Percentiles rank a stretch among this genome's conserved stretches.
Evolutionary conservation across 2,113 vertebrate genomes (phyloP).

Genomic region (Triplophysa tibetana): DNA sequence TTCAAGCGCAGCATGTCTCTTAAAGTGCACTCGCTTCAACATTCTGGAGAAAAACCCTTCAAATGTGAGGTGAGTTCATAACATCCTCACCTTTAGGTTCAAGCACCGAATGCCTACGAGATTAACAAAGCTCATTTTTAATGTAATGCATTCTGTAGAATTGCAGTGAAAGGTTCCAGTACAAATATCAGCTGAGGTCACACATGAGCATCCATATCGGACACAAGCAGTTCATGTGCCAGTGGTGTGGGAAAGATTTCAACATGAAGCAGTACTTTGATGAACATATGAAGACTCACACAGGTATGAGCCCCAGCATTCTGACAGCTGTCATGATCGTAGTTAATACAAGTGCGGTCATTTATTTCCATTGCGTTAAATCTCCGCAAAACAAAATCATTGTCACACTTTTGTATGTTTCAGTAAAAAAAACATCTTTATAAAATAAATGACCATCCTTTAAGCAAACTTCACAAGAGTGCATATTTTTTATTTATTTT

Average conservation of each 20-base stretch:
- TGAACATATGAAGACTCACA: slow-evolving; percentile 93
- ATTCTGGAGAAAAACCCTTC: slow-evolving; percentile 95
- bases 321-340: neutral
- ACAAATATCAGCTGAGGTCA: slow-evolving; percentile 97
- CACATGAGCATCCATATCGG: slow-evolving; percentile 99
- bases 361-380: neutral
- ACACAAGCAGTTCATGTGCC: slow-evolving; percentile 99
- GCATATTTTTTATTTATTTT: no score
- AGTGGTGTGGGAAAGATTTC: slow-evolving; percentile 99
- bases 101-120: neutral
- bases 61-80: slow-evolving; percentile 86
- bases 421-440: no score
- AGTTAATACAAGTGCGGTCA: neutral
- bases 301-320: slow-evolving; percentile 61
- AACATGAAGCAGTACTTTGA: slow-evolving; percentile 99
- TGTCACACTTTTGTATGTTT: no score
- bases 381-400: neutral
- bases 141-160: slow-evolving; percentile 71
- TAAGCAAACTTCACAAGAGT: no score
- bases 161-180: slow-evolving; percentile 90
- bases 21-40: slow-evolving; percentile 95
- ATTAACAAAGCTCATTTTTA: neutral
- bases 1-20: slow-evolving; percentile 99
- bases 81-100: no score
- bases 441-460: no score